Conservation (phyloP, 2,888 invertebrate species). For the Cataglyphis rosenhaueri region DNA sequence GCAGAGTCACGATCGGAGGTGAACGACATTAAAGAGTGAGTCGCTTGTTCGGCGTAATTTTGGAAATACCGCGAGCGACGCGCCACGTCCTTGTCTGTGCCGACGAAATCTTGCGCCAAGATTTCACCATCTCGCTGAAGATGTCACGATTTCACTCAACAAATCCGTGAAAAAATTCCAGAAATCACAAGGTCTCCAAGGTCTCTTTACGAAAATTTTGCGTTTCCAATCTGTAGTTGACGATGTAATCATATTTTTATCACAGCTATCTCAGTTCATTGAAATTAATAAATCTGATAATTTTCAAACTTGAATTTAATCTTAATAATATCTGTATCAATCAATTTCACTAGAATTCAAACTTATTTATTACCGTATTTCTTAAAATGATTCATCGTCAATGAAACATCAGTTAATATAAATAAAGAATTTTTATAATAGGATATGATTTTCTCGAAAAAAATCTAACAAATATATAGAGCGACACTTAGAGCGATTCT, state of each 20-base stretch:
- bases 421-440: not conserved
- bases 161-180: not conserved
- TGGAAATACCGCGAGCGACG: conserved; percentile 66
- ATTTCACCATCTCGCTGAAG: conserved; percentile 15
- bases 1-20: conserved; percentile 67
- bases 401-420: not conserved
- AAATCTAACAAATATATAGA: not conserved
- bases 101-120: conserved; percentile 43
- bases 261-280: not conserved
- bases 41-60: conserved; percentile 65
- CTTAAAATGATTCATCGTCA: not conserved
- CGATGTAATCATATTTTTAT: not conserved
- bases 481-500: not conserved
- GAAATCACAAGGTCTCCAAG: not conserved
- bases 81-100: conserved; percentile 61
- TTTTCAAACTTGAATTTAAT: not conserved
- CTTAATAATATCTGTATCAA: not conserved
- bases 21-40: conserved; percentile 65
- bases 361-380: not conserved
- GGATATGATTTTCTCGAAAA: not conserved
- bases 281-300: not conserved
- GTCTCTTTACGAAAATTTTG: not conserved
- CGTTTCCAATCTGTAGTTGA: not conserved
- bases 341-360: not conserved
- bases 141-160: not conserved